Evolutionary conservation across 2,797 vertebrate species (phyloP).

Genomic region (Gadopsis bispinosus): DNA sequence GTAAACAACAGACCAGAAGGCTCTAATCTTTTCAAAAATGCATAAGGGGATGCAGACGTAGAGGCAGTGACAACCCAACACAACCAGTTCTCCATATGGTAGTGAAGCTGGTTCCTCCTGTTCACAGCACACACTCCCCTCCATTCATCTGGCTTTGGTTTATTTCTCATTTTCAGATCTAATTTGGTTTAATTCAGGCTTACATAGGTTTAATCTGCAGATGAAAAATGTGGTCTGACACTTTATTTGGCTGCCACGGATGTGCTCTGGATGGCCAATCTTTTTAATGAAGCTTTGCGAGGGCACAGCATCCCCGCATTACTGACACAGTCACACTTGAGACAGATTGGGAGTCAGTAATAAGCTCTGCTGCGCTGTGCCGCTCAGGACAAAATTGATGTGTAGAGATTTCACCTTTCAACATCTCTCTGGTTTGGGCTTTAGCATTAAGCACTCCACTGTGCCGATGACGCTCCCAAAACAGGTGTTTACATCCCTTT

Average conservation of each 20-base stretch:
- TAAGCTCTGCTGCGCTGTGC: conserved; percentile 76
- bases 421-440: conserved; percentile 61
- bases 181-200: conserved; percentile 83
- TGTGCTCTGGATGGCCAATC: conserved; percentile 75
- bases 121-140: conserved; percentile 30
- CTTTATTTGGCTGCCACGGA: conserved; percentile 82
- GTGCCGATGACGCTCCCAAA: conserved; percentile 61
- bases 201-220: conserved; percentile 82
- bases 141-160: conserved; percentile 71
- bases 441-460: conserved; percentile 57
- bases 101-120: conserved; percentile 45
- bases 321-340: conserved; percentile 76
- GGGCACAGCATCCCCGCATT: conserved; percentile 67
- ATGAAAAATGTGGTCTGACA: conserved; percentile 86
- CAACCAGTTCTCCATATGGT: conserved; percentile 54
- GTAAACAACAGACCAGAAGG: conserved; percentile 52
- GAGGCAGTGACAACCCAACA: conserved; percentile 31
- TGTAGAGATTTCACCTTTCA: conserved; percentile 78
- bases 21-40: conserved; percentile 54
- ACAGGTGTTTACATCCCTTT: conserved; percentile 73
- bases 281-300: conserved; percentile 83
- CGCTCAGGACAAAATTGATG: conserved; percentile 70
- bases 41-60: conserved; percentile 39
- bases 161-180: conserved; percentile 84
- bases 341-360: conserved; percentile 82